Base-by-base conservation (phyloP, 2,113 vertebrate species). In the Oryzias javanicus region DNA sequence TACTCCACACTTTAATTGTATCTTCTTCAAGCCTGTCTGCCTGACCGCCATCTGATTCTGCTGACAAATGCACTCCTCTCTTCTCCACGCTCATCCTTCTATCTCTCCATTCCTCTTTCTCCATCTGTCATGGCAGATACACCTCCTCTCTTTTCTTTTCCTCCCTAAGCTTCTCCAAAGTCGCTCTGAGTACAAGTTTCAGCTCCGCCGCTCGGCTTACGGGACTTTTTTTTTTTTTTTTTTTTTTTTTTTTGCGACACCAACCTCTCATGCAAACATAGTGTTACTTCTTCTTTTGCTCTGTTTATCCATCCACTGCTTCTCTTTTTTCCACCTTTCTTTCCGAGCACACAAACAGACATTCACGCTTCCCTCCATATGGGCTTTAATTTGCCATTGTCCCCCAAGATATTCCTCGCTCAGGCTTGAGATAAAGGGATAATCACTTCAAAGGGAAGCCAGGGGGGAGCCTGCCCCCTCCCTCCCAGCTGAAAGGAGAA, bases 351-450 rank as follows among this genome's bases (percentile, higher is more conserved):
- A 76, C 75, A 84, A 86, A 85, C 86, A 90, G 85, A 89, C 90
- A 90, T 92, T 93, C 93, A 92, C 91, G 92, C 92, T 94, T 92
- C 86, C 89, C 89, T 88, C 78, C 70, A 79, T 88, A 91, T 91
- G 92, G 88, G 90, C 90, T 91, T 91, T 93, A 92, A 94, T 92
- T 94, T 93, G 79, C 89, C 78, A 94, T 94, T 96, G 95, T 94
- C 92, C 92, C 92, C 83, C 85, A 86, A 89, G 91, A 95, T 94
- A 94, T 95, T 94, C 93, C 93, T 94, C 84, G 88, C 93, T 94
- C 93, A 90, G 91, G 93, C 93, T 94, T 93, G 93, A 96, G 95
- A 98, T 98, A 96, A 98, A 96, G 95, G 95, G 96, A 96, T 96
- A 96, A 96, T 93, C 92, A 96, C 96, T 98, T 98, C 96, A 98